phyloP scores from a whole-genome alignment of 2,888 invertebrate genomes.

The Desoria tigrina region DNA sequence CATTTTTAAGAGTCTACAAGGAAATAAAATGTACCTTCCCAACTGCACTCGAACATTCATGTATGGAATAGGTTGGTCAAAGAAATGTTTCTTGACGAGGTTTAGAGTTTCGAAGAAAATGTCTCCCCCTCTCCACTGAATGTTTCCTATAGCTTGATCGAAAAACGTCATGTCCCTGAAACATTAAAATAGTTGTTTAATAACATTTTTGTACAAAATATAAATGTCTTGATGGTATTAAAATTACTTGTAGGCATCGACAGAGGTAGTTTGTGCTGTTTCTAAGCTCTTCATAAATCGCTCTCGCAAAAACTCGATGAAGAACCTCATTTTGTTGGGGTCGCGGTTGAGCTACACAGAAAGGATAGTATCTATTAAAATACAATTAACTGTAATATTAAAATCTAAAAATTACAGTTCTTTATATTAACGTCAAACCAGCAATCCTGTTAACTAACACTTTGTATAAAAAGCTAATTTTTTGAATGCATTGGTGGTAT shows the following conservation, averaged over 20 bases:
- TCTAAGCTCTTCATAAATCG: constrained; percentile 50
- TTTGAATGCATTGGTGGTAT: too few relatives aligned
- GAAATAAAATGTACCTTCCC: constrained; percentile 34
- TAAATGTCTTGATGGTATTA: neutral
- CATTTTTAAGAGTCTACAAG: neutral
- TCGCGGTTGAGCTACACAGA: constrained; percentile 47
- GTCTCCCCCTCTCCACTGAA: constrained; percentile 52
- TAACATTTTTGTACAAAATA: neutral
- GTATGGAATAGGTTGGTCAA: constrained; percentile 52
- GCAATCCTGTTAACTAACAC: too few relatives aligned
- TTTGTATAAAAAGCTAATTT: too few relatives aligned
- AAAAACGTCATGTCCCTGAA: constrained; percentile 52
- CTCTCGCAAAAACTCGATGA: constrained; percentile 49
- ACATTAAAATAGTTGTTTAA: constrained; percentile 9
- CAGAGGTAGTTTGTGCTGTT: constrained; percentile 51
- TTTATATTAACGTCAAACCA: too few relatives aligned
- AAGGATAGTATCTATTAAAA: constrained; percentile 4
- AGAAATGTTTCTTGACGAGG: constrained; percentile 49
- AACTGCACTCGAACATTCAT: constrained; percentile 51
- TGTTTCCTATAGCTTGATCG: constrained; percentile 42
- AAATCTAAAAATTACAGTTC: too few relatives aligned
- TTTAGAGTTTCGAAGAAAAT: constrained; percentile 45
- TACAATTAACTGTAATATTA: neutral
- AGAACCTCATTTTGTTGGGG: constrained; percentile 51
- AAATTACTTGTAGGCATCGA: constrained; percentile 51